Conservation (phyloP, 2,797 vertebrate genomes). For the Brachyrhaphis roseni region DNA sequence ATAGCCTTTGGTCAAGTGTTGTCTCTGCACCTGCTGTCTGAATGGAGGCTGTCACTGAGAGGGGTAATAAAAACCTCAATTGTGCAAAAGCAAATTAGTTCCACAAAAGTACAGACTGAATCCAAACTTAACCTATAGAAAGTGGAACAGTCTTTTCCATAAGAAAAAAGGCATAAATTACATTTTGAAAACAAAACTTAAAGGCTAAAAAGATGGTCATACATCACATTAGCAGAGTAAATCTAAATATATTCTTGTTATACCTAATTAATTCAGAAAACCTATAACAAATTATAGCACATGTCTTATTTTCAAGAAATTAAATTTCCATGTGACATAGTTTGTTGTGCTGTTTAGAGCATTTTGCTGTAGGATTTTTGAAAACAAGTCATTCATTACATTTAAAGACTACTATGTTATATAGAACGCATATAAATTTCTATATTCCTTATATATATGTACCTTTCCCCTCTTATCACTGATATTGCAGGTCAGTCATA, state of each 20-base stretch:
- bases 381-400: conserved; percentile 7
- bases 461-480: conserved; percentile 43
- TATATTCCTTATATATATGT: conserved; percentile 24
- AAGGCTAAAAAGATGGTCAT: neutral
- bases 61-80: conserved; percentile 23
- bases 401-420: conserved; percentile 40
- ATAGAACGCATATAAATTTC: conserved; percentile 12
- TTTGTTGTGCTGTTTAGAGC: neutral
- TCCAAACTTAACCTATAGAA: conserved; percentile 8
- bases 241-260: neutral
- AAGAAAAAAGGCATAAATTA: neutral
- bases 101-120: neutral
- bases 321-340: neutral
- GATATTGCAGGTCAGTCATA: conserved; percentile 61
- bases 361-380: conserved; percentile 4
- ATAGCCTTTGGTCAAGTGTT: conserved; percentile 56
- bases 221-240: neutral
- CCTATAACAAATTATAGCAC: neutral
- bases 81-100: conserved; percentile 1
- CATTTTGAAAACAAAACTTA: neutral
- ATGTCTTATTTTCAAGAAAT: neutral
- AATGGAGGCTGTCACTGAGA: conserved; percentile 41
- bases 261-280: neutral
- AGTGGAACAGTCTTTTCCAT: neutral
- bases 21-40: conserved; percentile 65